Evolutionary conservation across 2,797 vertebrate genomes (phyloP).

Genomic region (Gymnocypris eckloni): DNA sequence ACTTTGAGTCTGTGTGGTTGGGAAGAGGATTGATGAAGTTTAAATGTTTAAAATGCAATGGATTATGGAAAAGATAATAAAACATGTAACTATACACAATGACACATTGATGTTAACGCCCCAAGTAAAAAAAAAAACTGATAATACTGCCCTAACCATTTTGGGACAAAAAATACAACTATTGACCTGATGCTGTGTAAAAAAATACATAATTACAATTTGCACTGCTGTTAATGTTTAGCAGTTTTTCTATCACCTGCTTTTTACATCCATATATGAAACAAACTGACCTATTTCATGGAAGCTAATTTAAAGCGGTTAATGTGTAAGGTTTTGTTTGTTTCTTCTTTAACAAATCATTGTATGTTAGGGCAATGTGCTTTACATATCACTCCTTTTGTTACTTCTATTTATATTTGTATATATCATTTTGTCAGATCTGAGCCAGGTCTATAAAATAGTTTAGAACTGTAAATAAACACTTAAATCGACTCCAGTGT

Average conservation of each 20-base stretch:
- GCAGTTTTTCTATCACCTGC: constrained; percentile 34
- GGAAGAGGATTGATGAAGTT: not conserved
- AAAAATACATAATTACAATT: not conserved
- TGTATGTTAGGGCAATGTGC: constrained; percentile 39
- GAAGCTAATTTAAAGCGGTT: constrained; percentile 35
- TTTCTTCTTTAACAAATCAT: constrained; percentile 33
- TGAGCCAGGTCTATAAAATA: constrained; percentile 70
- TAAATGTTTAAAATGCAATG: not conserved
- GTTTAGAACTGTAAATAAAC: constrained; percentile 79
- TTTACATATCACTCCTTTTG: constrained; percentile 72
- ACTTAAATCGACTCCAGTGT: constrained; percentile 62
- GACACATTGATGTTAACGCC: constrained; percentile 13
- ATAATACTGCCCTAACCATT: constrained; percentile 29
- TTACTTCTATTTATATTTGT: constrained; percentile 79
- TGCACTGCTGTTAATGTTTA: constrained; percentile 45
- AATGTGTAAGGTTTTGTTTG: constrained; percentile 40
- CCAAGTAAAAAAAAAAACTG: not conserved
- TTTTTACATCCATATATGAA: constrained; percentile 35
- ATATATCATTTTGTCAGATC: constrained; percentile 73
- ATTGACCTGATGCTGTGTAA: constrained; percentile 56
- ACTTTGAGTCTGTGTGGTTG: constrained; percentile 44
- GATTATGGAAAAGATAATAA: not conserved
- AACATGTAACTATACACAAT: constrained; percentile 15
- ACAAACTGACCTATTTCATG: constrained; percentile 38
- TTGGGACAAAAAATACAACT: not conserved